Percentiles rank a stretch among this genome's conserved stretches.
phyloP scores from a whole-genome alignment of 2,113 vertebrate genomes.

The Gopherus flavomarginatus region DNA sequence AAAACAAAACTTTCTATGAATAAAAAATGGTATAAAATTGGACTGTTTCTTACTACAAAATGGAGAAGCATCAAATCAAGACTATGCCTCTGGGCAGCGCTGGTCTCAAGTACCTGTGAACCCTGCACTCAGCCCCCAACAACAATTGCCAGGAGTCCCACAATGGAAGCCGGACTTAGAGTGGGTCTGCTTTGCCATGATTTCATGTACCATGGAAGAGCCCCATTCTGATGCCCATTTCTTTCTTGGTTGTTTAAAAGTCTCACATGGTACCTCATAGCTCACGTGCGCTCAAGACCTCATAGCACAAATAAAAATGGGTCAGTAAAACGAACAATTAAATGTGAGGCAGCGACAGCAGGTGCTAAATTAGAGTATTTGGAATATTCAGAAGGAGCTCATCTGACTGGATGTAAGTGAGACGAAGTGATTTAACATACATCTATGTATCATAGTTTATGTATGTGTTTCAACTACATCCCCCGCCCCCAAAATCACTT shows the following conservation, averaged over 20 bases:
- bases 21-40: background rate
- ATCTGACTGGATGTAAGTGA: accelerated
- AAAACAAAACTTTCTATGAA: accelerated
- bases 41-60: accelerated
- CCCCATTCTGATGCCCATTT: background rate
- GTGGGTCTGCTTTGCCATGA: too few species aligned
- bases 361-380: background rate
- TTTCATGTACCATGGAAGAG: background rate
- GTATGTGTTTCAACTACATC: background rate
- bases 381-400: accelerated
- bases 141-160: background rate
- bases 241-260: background rate
- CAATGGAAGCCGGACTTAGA: background rate
- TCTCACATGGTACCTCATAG: too few species aligned
- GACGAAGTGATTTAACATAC: background rate
- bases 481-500: background rate
- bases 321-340: background rate
- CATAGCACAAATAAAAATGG: background rate
- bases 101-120: background rate
- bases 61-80: background rate
- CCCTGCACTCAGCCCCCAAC: background rate
- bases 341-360: accelerated
- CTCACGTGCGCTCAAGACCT: background rate
- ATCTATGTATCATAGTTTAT: accelerated
- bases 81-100: background rate